phyloP scores from a whole-genome alignment of 2,888 invertebrate genomes.

The Eupithecia vulgata region DNA sequence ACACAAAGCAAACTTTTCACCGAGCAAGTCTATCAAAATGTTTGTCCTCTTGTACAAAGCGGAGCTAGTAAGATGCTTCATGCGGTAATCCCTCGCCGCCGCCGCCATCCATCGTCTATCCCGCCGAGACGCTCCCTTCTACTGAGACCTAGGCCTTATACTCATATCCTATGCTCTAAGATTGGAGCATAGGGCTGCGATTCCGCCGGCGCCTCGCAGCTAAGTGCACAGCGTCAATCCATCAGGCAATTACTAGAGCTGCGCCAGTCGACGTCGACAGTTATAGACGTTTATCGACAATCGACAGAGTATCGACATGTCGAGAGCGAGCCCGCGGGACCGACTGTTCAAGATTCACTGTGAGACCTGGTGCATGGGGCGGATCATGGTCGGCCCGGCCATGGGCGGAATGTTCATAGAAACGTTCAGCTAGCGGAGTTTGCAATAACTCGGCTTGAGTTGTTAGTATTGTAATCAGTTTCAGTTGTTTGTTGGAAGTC shows the following conservation, averaged over 20 bases:
- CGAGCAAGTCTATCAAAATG: too few relatives aligned
- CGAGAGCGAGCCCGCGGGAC: slow-evolving; percentile 7
- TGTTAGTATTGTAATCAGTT: too few relatives aligned
- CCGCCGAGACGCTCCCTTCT: not conserved
- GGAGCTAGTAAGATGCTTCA: not conserved
- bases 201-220: not conserved
- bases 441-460: not conserved
- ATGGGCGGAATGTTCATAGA: not conserved
- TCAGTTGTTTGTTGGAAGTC: too few relatives aligned
- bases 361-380: not conserved
- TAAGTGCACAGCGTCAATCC: slow-evolving; percentile 23
- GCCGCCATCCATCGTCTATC: not conserved
- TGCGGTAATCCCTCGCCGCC: not conserved
- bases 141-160: not conserved
- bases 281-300: slow-evolving; percentile 26
- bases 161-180: not conserved
- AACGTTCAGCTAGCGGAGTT: not conserved
- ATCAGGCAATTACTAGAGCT: slow-evolving; percentile 33
- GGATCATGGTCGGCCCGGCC: not conserved
- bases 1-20: too few relatives aligned
- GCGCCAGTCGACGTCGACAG: slow-evolving; percentile 7
- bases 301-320: slow-evolving; percentile 18
- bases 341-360: not conserved
- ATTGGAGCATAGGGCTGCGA: not conserved
- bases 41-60: not conserved